Percentiles rank a stretch among this genome's conserved stretches.
Evolutionary conservation across 2,797 vertebrate genomes (phyloP).

Genomic region (Propithecus deckenii): DNA sequence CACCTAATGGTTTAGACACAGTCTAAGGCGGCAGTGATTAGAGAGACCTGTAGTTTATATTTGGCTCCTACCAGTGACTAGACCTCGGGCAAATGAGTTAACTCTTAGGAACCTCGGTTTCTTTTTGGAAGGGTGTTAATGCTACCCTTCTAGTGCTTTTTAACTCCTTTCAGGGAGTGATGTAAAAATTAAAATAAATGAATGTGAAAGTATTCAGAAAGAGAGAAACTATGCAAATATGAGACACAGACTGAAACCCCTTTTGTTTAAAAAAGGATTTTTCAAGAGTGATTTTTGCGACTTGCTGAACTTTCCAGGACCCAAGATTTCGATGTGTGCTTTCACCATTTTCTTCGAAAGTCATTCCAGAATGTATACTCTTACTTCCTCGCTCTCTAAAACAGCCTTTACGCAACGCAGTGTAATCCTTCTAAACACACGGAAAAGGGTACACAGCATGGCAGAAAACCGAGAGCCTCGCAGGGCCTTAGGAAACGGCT

Average conservation of each 20-base stretch:
- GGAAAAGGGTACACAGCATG: conserved; percentile 51
- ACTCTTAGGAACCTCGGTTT: not conserved
- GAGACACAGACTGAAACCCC: not conserved
- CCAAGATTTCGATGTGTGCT: not conserved
- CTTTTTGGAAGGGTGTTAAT: not conserved
- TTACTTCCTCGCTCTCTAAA: not conserved
- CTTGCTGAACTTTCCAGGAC: not conserved
- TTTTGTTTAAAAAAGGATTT: conserved; percentile 47
- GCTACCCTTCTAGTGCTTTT: too few species aligned
- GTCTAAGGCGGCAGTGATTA: not conserved
- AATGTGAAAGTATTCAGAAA: not conserved
- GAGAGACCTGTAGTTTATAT: not conserved
- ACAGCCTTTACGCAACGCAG: not conserved
- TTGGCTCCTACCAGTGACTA: not conserved
- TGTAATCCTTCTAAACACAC: not conserved
- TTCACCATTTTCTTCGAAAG: not conserved
- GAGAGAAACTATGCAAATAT: not conserved
- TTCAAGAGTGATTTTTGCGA: not conserved
- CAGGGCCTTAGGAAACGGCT: conserved; percentile 88
- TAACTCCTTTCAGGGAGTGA: not conserved
- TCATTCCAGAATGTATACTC: not conserved
- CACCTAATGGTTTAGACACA: not conserved
- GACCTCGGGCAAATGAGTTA: not conserved
- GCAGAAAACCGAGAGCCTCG: conserved; percentile 87
- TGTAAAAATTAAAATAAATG: not conserved